Base-by-base conservation (phyloP, 92 coral and sea anemone genomes). In the Epizoanthus ramosus region DNA sequence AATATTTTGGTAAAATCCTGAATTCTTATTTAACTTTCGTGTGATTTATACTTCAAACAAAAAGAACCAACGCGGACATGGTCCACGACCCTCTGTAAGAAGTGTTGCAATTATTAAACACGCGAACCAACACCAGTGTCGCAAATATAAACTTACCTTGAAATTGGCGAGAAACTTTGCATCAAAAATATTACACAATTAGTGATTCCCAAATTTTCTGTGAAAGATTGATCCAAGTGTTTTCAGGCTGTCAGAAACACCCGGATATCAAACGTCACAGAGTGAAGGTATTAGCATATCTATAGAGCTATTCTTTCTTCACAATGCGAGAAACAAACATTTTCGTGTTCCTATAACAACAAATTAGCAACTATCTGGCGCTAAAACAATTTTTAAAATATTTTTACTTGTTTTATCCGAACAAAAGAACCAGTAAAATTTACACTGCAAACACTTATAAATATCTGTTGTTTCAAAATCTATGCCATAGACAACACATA, bases 341-440 rank as follows among this genome's bases (percentile, higher is more conserved):
- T 23, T 8, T 71, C n/a, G 19, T 71, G 57, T 71, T 43, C 75
- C 75, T 43, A 71, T 71, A 71, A 71, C 75, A 71, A 71, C 75
- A 6, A 47, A 47, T 6, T 5, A n/a, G 8, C 18, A n/a, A 19
- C 50, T 28, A 56, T 24, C 57, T 18, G 24, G 58, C 59, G 57
- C 75, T 28, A 71, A 71, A 45, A 21, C 50, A 19, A 9, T 45
- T 45, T 47, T 69, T 3, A 33, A 35, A 37, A 33, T 1, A 8
- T 9, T 63, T 6, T 25, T 64, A 64, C 15, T 16, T 21, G 4
- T 24, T 41, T 23, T 16, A 5, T 15, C 28, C 39, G 43, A 17
- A 64, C 17, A 64, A 64, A 16, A 4, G 39, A 15, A 41, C 14
- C 69, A 16, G 33, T 23, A 14, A 25, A 9, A 28, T 9, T 9